Conservation (phyloP, 2,888 invertebrate species). For the Agrotis exclamationis region DNA sequence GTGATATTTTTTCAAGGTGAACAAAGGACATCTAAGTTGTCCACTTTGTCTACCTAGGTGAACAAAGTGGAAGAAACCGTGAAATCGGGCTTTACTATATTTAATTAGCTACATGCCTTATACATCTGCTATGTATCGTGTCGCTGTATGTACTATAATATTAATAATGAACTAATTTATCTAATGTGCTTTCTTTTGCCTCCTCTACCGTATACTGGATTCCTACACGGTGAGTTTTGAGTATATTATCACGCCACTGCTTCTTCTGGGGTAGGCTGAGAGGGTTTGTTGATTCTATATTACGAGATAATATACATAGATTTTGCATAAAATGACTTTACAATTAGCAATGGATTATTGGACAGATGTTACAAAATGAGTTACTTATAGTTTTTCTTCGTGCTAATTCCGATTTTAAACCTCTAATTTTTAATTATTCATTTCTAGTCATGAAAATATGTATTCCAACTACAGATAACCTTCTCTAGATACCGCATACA, state of each 20-base stretch:
- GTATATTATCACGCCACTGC: slow-evolving; percentile 20
- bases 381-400: no score
- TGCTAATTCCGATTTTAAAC: no score
- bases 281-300: background rate
- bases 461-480: no score
- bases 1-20: no score
- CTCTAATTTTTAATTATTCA: no score
- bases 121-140: slow-evolving; percentile 16
- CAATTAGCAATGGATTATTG: background rate
- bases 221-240: slow-evolving; percentile 91
- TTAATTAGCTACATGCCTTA: background rate
- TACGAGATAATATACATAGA: background rate
- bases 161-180: slow-evolving; percentile 89
- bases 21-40: no score
- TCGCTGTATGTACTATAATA: slow-evolving; percentile 37
- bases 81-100: no score
- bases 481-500: no score
- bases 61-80: no score
- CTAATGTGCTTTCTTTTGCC: slow-evolving; percentile 93
- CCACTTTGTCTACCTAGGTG: no score
- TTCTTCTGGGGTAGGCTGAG: slow-evolving; percentile 28
- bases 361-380: background rate
- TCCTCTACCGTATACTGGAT: slow-evolving; percentile 92
- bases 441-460: no score
- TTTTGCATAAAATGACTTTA: background rate